Conservation (phyloP, 2,888 invertebrate genomes). For the Tyria jacobaeae region DNA sequence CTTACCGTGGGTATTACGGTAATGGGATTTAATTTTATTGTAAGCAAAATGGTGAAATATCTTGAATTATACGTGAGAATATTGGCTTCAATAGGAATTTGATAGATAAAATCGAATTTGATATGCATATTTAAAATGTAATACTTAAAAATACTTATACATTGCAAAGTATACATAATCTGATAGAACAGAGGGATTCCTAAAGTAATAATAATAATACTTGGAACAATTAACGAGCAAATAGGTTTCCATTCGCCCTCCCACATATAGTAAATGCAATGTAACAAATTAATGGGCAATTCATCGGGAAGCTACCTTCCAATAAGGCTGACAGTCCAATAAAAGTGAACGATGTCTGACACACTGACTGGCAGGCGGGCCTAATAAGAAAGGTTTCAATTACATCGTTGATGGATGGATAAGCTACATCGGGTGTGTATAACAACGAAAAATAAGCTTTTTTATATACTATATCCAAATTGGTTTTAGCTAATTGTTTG, state of each 20-base stretch:
- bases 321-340: slow-evolving; percentile 58
- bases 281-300: slow-evolving; percentile 62
- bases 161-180: neutral
- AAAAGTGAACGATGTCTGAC: slow-evolving; percentile 53
- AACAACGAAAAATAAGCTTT: slow-evolving; percentile 10
- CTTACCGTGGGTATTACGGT: too few species aligned
- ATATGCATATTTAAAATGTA: too few species aligned
- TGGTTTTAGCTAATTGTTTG: slow-evolving; percentile 21
- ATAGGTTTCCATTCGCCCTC: slow-evolving; percentile 32
- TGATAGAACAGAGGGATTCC: neutral
- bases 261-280: slow-evolving; percentile 52
- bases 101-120: too few species aligned
- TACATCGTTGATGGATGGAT: slow-evolving; percentile 52
- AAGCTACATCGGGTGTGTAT: slow-evolving; percentile 21
- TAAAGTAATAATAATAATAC: neutral
- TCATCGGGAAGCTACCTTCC: slow-evolving; percentile 52
- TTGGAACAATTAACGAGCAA: slow-evolving; percentile 24
- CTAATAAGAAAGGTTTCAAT: slow-evolving; percentile 55
- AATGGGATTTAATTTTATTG: too few species aligned
- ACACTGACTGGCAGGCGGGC: slow-evolving; percentile 53
- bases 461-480: slow-evolving; percentile 8
- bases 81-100: too few species aligned
- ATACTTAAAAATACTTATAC: too few species aligned
- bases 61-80: too few species aligned
- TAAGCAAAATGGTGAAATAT: too few species aligned